Base-by-base conservation (phyloP, 2,888 invertebrate genomes). In the Coelogynopora nodosa region DNA sequence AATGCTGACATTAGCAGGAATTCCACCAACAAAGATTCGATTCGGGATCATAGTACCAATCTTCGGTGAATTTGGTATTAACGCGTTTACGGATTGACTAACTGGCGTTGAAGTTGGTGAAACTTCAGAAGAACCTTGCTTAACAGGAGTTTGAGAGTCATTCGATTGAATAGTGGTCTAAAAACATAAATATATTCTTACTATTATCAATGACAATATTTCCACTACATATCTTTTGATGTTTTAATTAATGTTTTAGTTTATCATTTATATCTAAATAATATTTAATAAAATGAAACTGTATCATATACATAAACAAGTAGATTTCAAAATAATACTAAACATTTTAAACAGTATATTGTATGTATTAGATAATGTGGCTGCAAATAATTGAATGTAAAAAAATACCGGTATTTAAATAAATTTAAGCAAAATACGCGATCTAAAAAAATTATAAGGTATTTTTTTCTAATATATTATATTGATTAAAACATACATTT, bases 21-120 rank as follows among this genome's bases (percentile, higher is more conserved):
- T 97, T 29, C 97, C 98, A 87, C 98, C 97, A 85, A 98, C 97
- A 92, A 98, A 98, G 90, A 98, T 96, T 90, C 97, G 90, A 92
- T 97, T 97, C 88, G 97, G 97, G 90, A 97, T 96, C 88, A 97
- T 93, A 31, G 96, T 97, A 94, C 96, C 94, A 84, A 86, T 81
- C 82, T 86, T 86, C 0, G 86, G 86, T 23, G 82, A 2, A 82
- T 29, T 82, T 5, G 82, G 29, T 30, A 82, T 30, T 74, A 74
- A 74, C 23, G 74, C 74, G 30, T 30, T 31, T 2, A 30, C 31
- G n/a, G 82, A 27, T 82, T 82, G 82, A 27, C 5, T 82, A 31
- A 31, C 82, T 27, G 82, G 82, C n/a, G 82, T 82, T 30, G 82
- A 82, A 5, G 82, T 31, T 82, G 82, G 82, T 2, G 30, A 31